Percentiles rank a stretch among this genome's conserved stretches.
Evolutionary conservation across 1,140 invertebrate species (phyloP).

Genomic region (Calliphora vicina): DNA sequence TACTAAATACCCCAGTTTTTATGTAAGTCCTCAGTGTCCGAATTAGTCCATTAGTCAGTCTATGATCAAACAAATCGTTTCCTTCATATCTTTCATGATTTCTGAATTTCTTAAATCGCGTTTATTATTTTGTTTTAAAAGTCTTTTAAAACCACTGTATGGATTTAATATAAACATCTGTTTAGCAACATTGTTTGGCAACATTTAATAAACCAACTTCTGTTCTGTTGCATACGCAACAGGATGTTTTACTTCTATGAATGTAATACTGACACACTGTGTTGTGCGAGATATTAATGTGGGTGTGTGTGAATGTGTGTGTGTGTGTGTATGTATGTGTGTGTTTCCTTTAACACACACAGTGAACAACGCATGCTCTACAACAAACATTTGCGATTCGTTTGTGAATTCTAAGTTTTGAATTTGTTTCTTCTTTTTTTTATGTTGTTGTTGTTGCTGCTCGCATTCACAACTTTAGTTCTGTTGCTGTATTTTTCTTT

Average conservation of each 20-base stretch:
- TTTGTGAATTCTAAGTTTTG: slow-evolving; percentile 24
- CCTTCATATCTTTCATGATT: not conserved
- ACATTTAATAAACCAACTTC: not conserved
- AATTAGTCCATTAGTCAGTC: no score
- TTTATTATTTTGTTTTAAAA: no score
- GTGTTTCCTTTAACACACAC: not conserved
- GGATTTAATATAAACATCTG: not conserved
- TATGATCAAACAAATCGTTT: no score
- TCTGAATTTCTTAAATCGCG: no score
- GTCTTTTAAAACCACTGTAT: not conserved
- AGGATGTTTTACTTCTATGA: slow-evolving; percentile 20
- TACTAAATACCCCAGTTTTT: no score
- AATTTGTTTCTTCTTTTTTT: not conserved
- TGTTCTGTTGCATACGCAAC: slow-evolving; percentile 14
- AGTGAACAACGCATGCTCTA: slow-evolving; percentile 30
- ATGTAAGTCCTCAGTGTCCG: no score
- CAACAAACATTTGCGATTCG: slow-evolving; percentile 32
- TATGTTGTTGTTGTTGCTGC: not conserved
- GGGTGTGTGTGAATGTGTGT: not conserved
- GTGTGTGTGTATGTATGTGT: not conserved
- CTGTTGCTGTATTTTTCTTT: no score
- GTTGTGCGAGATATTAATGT: not conserved
- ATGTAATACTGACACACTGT: not conserved
- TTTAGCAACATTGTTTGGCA: slow-evolving; percentile 14
- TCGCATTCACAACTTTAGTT: no score